These are phyloP conservation scores for Rhorus exstirpatorius DNA, from an alignment of 2,888 invertebrate species.

Conservation along the genomic window DNA sequence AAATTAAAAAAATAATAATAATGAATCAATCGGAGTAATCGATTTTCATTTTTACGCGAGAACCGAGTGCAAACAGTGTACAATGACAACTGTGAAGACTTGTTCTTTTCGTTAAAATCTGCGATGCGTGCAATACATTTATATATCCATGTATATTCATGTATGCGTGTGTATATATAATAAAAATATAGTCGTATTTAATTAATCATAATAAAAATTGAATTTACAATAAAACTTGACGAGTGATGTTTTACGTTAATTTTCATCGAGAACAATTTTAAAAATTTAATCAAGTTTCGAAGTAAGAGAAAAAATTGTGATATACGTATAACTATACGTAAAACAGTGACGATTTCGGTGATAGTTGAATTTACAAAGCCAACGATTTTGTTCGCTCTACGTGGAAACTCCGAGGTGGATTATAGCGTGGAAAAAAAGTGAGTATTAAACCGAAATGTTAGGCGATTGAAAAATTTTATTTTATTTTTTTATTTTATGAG, in stretches of 20 bases:
- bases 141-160: too few relatives aligned
- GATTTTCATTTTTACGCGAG: background rate
- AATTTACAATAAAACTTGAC: background rate
- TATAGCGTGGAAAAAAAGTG: constrained; percentile 35
- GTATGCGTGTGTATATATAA: background rate
- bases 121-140: constrained; percentile 4
- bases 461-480: background rate
- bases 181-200: too few relatives aligned
- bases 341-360: constrained; percentile 21
- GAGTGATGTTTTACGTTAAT: constrained; percentile 8
- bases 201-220: too few relatives aligned
- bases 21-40: background rate
- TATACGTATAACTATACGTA: background rate
- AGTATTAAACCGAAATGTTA: too few relatives aligned
- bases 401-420: background rate
- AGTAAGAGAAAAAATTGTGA: background rate
- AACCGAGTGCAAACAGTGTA: constrained; percentile 35
- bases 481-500: background rate
- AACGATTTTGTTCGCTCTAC: background rate
- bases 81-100: constrained; percentile 13
- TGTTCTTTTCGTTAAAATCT: constrained; percentile 5
- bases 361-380: constrained; percentile 41
- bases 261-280: background rate
- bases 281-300: background rate
- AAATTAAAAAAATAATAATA: background rate